Base-by-base conservation (phyloP, 1,140 invertebrate species). In the Episyrphus balteatus region DNA sequence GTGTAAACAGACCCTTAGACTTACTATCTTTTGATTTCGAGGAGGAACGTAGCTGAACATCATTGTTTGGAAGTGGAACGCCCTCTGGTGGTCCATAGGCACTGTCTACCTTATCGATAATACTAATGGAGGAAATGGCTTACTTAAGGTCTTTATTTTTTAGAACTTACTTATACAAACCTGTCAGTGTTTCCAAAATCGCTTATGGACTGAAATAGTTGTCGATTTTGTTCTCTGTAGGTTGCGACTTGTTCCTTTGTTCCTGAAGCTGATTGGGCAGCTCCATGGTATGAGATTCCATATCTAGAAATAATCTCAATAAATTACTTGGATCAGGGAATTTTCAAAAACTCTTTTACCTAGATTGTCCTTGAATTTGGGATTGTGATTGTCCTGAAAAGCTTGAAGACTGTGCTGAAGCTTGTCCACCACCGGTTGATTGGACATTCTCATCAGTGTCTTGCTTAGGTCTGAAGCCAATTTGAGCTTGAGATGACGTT, bases 401-500 rank as follows among this genome's bases (percentile, higher is more conserved):
- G 11, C 76, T 75, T 46, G 82, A 82, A 49, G 83, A 83, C 68
- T 86, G 84, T 3, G 86, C 81, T 10, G 81, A 83, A 0, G 86
- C 81, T 46, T 78, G 78, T 9, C 85, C 86, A 12, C 84, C 83
- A 3, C 85, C 85, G 51, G 72, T 73, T 53, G 83, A 84, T 32
- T 81, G 77, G 26, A 66, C 68, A 8, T 56, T 61, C 53, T 70
- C 53, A 46, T 62, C 50, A 42, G 73, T 73, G 56, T 77, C 68
- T 63, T 80, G 71, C 61, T 78, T 75, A 0, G 86, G 85, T 42
- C 81, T 80, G 57, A 89, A 89, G 5, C 85, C 86, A 37, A 89
- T 87, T 70, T 88, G 86, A 13, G 86, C 86, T 70, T 89, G 86
- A 31, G 84, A 88, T 2, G 84, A 87, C 0, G 86, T 88, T 54